Evolutionary conservation across 1,140 invertebrate species (phyloP).

Genomic region (Holotrichia oblita): DNA sequence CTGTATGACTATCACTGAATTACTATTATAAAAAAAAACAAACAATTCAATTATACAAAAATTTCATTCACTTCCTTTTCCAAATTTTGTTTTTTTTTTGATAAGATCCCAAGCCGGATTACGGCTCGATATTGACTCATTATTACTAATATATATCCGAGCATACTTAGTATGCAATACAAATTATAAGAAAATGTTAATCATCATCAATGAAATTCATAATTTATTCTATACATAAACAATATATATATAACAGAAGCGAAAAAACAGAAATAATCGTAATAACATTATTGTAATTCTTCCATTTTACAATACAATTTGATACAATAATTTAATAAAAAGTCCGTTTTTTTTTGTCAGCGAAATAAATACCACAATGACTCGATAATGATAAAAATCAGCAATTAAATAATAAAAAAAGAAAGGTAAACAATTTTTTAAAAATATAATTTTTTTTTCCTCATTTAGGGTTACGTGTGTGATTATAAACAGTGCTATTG

Average conservation of each 20-base stretch:
- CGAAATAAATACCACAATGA: conserved; percentile 29
- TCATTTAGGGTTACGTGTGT: conserved; percentile 1
- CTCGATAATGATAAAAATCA: conserved; percentile 13
- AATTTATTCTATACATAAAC: conserved; percentile 34
- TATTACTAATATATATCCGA: conserved; percentile 38
- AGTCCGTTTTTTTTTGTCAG: not conserved
- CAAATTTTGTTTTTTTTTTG: no score
- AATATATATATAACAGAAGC: conserved; percentile 39
- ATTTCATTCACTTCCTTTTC: not conserved
- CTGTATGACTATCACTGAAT: conserved; percentile 15
- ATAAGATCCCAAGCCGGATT: conserved; percentile 5
- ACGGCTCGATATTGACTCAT: conserved; percentile 30
- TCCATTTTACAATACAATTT: conserved; percentile 11
- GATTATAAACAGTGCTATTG: conserved; percentile 26
- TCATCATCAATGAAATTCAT: conserved; percentile 5
- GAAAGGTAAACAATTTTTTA: not conserved
- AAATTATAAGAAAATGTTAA: conserved; percentile 32
- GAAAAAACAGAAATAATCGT: conserved; percentile 25
- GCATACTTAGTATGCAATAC: conserved; percentile 40
- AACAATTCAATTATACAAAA: not conserved
- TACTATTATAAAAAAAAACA: conserved; percentile 8
- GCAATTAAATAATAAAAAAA: conserved; percentile 27
- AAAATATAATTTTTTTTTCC: conserved; percentile 14
- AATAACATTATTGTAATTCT: conserved; percentile 22
- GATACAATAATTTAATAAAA: conserved; percentile 36